Percentiles rank a stretch among this genome's conserved stretches.
Evolutionary conservation across 2,797 vertebrate species (phyloP).

Genomic region (Melanotaenia pygmaea): DNA sequence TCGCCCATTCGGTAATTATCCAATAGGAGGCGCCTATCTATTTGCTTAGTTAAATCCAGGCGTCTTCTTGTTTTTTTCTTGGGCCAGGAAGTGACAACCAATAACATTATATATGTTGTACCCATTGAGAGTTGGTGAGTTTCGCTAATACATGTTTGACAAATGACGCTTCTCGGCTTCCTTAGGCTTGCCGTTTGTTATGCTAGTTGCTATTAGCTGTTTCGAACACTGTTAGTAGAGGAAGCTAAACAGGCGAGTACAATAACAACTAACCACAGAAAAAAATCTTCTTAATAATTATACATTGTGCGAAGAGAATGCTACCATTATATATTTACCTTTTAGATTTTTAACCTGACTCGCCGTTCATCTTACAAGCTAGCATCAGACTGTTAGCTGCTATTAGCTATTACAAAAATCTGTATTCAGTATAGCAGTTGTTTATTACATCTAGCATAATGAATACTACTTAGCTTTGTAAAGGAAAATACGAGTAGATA

Average conservation of each 20-base stretch:
- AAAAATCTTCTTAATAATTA: conserved; percentile 12
- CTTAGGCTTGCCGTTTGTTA: conserved; percentile 1
- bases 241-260: not conserved
- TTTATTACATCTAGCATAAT: not conserved
- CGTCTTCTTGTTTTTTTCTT: too few species aligned
- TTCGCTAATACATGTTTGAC: too few species aligned
- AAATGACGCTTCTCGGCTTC: conserved; percentile 36
- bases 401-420: not conserved
- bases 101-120: not conserved
- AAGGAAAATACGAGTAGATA: not conserved
- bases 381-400: not conserved
- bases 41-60: too few species aligned
- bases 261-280: not conserved
- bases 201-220: not conserved
- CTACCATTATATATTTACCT: not conserved
- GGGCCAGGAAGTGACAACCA: not conserved
- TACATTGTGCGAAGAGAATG: not conserved
- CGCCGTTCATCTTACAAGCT: not conserved
- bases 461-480: not conserved
- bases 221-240: not conserved
- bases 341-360: not conserved
- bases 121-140: not conserved
- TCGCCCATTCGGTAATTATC: too few species aligned
- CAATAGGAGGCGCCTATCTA: too few species aligned
- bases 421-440: not conserved